These are phyloP conservation scores for Arothron firmamentum DNA, from an alignment of 2,113 vertebrate species.

Conservation along the genomic window DNA sequence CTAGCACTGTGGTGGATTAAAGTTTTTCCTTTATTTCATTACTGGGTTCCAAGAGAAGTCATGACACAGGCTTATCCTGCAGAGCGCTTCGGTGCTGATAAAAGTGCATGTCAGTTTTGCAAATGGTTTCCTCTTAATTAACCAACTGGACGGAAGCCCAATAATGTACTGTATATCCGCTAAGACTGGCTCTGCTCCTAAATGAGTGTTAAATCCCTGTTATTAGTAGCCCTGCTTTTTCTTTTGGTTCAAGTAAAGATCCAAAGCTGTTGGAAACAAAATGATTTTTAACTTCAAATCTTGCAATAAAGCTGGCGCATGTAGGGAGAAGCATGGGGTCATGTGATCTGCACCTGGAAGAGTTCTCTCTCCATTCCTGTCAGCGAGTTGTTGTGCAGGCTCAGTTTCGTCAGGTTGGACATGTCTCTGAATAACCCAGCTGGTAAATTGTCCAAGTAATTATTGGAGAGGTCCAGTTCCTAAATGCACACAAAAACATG, in stretches of 20 bases:
- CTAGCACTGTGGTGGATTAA: slow-evolving; percentile 1
- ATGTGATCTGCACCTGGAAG: slow-evolving; percentile 71
- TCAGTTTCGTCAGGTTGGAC: slow-evolving; percentile 87
- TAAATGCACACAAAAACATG: slow-evolving; percentile 28
- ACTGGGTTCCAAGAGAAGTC: slow-evolving; percentile 11
- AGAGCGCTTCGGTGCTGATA: not conserved
- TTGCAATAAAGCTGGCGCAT: not conserved
- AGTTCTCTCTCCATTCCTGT: slow-evolving; percentile 87
- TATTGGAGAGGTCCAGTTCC: slow-evolving; percentile 92
- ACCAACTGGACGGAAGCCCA: slow-evolving; percentile 23
- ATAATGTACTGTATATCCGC: slow-evolving; percentile 14
- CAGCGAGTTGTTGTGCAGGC: slow-evolving; percentile 93
- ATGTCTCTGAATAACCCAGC: slow-evolving; percentile 84
- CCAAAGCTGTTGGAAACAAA: too few relatives aligned
- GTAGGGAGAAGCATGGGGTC: not conserved
- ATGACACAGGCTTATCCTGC: slow-evolving; percentile 21
- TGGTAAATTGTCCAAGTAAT: slow-evolving; percentile 94
- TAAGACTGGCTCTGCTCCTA: slow-evolving; percentile 25
- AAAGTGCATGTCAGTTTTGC: too few relatives aligned
- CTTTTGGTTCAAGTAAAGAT: too few relatives aligned
- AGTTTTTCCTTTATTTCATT: slow-evolving; percentile 9
- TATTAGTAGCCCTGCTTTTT: too few relatives aligned
- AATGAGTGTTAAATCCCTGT: too few relatives aligned
- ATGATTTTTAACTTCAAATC: not conserved
- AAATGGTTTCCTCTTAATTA: slow-evolving; percentile 30